These are phyloP conservation scores for Muscicapa adusta DNA, from an alignment of 2,113 vertebrate species.

Conservation along the genomic window DNA sequence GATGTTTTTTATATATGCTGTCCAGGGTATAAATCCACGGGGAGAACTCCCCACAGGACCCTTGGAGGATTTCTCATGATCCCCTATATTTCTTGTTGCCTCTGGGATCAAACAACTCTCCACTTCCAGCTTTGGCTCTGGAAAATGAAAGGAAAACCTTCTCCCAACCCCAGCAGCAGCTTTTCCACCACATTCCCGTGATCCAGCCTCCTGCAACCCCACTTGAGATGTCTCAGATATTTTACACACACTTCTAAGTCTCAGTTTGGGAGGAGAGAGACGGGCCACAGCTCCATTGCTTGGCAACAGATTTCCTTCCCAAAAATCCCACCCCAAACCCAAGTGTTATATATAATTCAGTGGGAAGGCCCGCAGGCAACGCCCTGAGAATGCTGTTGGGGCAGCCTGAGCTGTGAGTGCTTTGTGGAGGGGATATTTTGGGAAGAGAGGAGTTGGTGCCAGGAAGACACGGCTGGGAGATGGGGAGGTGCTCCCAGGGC, in stretches of 20 bases:
- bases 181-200: neutral
- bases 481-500: neutral
- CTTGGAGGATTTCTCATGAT: neutral
- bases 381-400: neutral
- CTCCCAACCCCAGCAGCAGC: neutral
- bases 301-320: slow-evolving; percentile 36
- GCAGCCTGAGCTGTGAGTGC: neutral
- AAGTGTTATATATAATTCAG: neutral
- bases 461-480: neutral
- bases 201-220: neutral
- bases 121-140: neutral
- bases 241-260: neutral
- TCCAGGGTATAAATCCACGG: neutral
- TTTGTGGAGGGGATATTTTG: neutral
- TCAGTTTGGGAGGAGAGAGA: neutral
- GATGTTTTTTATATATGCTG: fast-evolving
- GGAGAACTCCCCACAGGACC: neutral
- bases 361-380: neutral
- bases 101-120: neutral
- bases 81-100: neutral
- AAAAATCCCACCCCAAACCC: neutral
- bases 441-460: neutral
- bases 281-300: neutral
- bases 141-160: neutral
- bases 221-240: neutral